Percentiles rank a stretch among this genome's conserved stretches.
Conservation (phyloP, 2,113 vertebrate species). For the Anser cygnoides region DNA sequence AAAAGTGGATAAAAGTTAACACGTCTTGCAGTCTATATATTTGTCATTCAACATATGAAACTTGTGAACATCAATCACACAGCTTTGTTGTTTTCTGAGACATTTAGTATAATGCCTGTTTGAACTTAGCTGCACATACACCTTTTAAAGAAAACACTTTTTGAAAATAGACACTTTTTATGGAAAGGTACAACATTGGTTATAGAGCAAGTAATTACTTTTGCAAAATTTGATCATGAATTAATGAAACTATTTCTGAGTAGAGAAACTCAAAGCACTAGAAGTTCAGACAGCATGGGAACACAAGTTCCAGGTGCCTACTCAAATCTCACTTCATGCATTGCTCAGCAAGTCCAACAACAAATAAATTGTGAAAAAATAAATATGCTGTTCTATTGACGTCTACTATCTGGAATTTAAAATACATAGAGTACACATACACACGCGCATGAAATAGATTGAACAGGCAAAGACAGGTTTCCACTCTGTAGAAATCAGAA, state of each 20-base stretch:
- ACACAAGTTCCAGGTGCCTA: neutral
- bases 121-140: neutral
- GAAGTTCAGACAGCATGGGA: neutral
- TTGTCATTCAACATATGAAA: neutral
- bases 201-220: neutral
- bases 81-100: neutral
- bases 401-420: neutral
- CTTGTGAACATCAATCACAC: neutral
- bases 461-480: neutral
- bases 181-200: neutral
- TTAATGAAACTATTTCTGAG: neutral
- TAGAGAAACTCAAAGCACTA: neutral
- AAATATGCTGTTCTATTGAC: neutral
- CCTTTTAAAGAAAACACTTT: neutral
- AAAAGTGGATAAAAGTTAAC: neutral
- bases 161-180: neutral
- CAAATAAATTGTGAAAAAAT: neutral
- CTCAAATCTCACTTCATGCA: neutral
- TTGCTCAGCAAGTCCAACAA: neutral
- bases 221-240: fast-evolving
- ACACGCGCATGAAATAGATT: fast-evolving
- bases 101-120: neutral
- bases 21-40: neutral
- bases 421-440: neutral
- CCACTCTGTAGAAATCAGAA: fast-evolving